Evolutionary conservation across 2,888 invertebrate genomes (phyloP).

Genomic region (Oscheius onirici): DNA sequence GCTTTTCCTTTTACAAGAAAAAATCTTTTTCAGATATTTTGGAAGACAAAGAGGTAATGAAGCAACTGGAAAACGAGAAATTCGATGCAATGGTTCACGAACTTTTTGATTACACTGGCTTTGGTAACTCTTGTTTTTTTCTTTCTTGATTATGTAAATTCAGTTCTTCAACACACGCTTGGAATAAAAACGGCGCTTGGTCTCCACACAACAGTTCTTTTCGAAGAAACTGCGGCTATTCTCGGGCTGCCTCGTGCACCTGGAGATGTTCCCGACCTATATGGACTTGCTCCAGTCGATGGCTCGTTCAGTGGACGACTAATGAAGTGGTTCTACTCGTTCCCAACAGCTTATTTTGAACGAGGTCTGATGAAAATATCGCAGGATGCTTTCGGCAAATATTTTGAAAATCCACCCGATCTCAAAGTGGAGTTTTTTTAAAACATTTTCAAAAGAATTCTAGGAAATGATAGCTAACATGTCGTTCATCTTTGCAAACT

Average conservation of each 20-base stretch:
- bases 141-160: not conserved
- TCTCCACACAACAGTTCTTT: not conserved
- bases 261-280: constrained; percentile 5
- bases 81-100: constrained; percentile 44
- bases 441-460: not conserved
- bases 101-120: constrained; percentile 43
- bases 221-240: constrained; percentile 6
- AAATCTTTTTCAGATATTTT: constrained; percentile 8
- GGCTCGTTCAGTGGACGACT: constrained; percentile 12
- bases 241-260: not conserved
- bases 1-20: not conserved
- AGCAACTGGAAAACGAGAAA: constrained; percentile 39
- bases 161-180: not conserved
- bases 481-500: constrained; percentile 21
- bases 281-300: constrained; percentile 7
- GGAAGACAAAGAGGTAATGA: constrained; percentile 26
- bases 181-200: not conserved
- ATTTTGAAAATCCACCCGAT: not conserved
- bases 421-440: not conserved
- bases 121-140: constrained; percentile 29
- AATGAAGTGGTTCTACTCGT: not conserved
- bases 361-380: not conserved
- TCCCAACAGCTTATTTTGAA: not conserved
- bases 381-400: not conserved
- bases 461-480: constrained; percentile 19